These are phyloP conservation scores for Cryptocephalus primarius DNA, from an alignment of 2,888 invertebrate species.

Conservation along the genomic window DNA sequence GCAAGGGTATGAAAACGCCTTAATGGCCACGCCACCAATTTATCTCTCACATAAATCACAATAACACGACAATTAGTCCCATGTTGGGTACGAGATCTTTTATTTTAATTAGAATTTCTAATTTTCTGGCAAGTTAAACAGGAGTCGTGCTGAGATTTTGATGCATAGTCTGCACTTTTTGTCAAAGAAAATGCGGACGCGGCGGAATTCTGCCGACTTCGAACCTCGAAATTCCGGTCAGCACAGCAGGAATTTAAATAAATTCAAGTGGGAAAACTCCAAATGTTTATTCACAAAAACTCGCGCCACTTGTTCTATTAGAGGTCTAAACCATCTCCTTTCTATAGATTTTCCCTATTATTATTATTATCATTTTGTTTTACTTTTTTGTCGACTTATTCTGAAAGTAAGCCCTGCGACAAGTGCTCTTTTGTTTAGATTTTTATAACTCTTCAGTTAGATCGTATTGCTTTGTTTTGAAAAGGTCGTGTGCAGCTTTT, in stretches of 20 bases:
- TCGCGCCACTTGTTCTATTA: constrained; percentile 4
- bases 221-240: constrained; percentile 11
- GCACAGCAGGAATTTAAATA: constrained; percentile 8
- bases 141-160: constrained; percentile 20
- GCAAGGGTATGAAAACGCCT: no score
- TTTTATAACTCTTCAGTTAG: no score
- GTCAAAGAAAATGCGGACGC: constrained; percentile 5
- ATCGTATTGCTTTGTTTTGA: no score
- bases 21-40: no score
- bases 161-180: constrained; percentile 24
- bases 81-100: constrained; percentile 14
- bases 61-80: constrained; percentile 13
- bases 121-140: constrained; percentile 20
- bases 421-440: no score
- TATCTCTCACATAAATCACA: constrained; percentile 1
- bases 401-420: no score
- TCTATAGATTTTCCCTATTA: no score
- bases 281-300: constrained; percentile 13
- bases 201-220: constrained; percentile 17
- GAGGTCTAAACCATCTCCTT: no score
- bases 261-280: constrained; percentile 9
- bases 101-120: constrained; percentile 21
- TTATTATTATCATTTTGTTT: no score
- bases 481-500: no score
- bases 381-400: background rate